These are phyloP conservation scores for Hydrocynus forskahlii DNA, from an alignment of 2,797 vertebrate species.

Conservation along the genomic window DNA sequence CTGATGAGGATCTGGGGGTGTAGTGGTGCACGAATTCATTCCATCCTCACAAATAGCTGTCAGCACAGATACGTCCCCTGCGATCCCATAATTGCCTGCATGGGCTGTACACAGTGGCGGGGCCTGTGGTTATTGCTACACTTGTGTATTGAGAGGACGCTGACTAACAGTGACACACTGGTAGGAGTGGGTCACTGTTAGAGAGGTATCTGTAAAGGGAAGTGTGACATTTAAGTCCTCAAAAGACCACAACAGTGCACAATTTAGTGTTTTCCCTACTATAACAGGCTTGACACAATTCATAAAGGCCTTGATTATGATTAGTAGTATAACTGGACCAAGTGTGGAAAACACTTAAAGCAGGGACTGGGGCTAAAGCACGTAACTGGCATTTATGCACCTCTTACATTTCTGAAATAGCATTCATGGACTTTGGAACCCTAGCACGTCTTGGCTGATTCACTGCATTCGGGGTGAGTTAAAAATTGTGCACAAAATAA, in stretches of 20 bases:
- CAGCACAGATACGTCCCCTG: conserved; percentile 67
- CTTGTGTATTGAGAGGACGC: conserved; percentile 59
- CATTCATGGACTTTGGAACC: too few relatives aligned
- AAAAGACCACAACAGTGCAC: not conserved
- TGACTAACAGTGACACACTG: conserved; percentile 39
- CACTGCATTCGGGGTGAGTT: too few relatives aligned
- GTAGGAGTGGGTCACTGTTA: not conserved
- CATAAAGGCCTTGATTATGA: too few relatives aligned
- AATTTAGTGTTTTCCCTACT: not conserved
- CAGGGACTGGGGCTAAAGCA: too few relatives aligned
- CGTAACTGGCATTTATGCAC: too few relatives aligned
- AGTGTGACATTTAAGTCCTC: not conserved
- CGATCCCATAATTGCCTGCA: conserved; percentile 69
- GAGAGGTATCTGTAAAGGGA: not conserved
- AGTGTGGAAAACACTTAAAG: too few relatives aligned
- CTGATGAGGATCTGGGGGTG: not conserved
- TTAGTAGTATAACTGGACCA: too few relatives aligned
- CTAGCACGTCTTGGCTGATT: too few relatives aligned
- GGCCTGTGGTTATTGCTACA: conserved; percentile 58
- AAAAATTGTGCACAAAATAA: too few relatives aligned
- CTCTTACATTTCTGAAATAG: too few relatives aligned
- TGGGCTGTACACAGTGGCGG: conserved; percentile 58
- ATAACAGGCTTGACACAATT: too few relatives aligned
- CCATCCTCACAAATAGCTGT: conserved; percentile 69
- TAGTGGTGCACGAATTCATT: not conserved